Conservation (phyloP, 1,140 invertebrate species). For the Cyclina sinensis region DNA sequence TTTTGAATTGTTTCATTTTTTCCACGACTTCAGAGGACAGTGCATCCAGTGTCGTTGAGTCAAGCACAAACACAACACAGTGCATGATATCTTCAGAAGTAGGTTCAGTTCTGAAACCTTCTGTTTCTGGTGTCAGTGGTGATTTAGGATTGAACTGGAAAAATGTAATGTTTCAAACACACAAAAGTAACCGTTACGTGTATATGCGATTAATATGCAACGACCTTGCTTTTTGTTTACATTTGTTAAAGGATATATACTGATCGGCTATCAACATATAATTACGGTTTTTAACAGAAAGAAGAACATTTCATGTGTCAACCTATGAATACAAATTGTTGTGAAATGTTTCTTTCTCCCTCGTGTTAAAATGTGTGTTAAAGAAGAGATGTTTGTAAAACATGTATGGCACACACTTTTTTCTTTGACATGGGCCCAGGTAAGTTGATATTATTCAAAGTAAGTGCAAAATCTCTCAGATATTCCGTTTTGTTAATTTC, state of each 20-base stretch:
- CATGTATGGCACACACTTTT: no score
- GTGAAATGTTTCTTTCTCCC: no score
- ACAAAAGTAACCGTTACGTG: not conserved
- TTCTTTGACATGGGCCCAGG: no score
- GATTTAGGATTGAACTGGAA: not conserved
- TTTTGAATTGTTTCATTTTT: conserved; percentile 10
- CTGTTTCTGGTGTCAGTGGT: not conserved
- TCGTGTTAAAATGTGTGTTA: no score
- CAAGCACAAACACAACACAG: not conserved
- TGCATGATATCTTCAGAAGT: not conserved
- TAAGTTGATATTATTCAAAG: no score
- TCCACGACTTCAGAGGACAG: not conserved
- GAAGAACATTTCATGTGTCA: not conserved
- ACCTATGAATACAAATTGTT: not conserved
- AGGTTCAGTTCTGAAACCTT: not conserved
- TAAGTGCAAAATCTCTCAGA: no score
- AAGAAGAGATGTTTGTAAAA: no score
- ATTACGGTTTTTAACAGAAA: no score
- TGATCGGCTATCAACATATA: not conserved
- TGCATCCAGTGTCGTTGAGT: not conserved
- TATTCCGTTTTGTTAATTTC: no score
- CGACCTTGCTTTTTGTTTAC: not conserved
- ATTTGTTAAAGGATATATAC: not conserved
- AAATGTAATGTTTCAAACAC: not conserved
- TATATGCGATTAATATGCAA: not conserved